These are phyloP conservation scores for Mustelus asterias DNA, from an alignment of 2,113 vertebrate genomes.

Conservation along the genomic window DNA sequence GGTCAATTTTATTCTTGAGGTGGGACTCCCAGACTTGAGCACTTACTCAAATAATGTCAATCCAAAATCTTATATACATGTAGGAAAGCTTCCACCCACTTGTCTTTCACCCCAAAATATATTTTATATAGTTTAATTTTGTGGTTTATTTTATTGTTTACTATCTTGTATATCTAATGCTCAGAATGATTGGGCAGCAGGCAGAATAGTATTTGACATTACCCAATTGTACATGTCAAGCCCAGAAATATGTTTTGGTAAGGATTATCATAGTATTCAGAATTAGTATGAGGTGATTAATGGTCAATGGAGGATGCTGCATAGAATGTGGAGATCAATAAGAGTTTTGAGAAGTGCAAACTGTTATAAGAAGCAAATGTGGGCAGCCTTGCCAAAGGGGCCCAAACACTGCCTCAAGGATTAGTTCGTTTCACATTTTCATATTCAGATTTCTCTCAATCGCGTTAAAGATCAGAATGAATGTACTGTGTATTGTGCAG, in stretches of 20 bases:
- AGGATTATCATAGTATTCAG: neutral
- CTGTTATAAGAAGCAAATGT: neutral
- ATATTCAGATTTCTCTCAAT: neutral
- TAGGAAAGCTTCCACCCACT: neutral
- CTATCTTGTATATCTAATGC: conserved; percentile 11
- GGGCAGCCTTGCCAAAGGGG: neutral
- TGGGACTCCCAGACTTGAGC: neutral
- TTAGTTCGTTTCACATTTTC: neutral
- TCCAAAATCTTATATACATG: neutral
- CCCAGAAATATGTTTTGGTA: neutral
- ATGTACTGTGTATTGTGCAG: neutral
- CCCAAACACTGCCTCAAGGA: neutral
- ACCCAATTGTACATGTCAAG: neutral
- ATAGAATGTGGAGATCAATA: neutral
- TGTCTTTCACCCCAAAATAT: neutral
- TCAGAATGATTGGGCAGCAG: neutral
- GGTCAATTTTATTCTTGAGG: neutral
- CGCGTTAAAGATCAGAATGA: neutral
- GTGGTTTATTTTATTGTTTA: neutral
- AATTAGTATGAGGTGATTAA: neutral
- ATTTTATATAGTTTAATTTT: neutral
- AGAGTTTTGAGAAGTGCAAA: neutral
- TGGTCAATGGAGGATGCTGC: neutral
- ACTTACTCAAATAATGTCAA: neutral
- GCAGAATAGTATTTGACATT: neutral